phyloP scores from a whole-genome alignment of 2,888 invertebrate species.

The Amphipyra tragopoginis region DNA sequence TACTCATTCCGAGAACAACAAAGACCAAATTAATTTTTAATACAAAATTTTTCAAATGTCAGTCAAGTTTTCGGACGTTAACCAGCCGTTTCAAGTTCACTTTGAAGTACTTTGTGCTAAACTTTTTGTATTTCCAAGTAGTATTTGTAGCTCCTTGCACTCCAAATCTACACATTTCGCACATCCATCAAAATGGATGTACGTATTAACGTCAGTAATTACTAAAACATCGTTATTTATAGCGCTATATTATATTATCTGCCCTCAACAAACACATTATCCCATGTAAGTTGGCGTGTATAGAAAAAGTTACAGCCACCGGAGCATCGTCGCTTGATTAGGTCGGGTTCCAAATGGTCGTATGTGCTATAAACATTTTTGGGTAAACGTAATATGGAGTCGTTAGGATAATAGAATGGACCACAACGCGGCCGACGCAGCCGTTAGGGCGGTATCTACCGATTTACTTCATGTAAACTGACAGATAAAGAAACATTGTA shows the following conservation, averaged over 20 bases:
- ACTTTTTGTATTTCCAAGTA: too few species aligned
- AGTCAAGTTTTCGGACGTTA: too few species aligned
- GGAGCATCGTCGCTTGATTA: conserved; percentile 82
- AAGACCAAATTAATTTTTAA: too few species aligned
- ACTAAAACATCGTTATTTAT: conserved; percentile 45
- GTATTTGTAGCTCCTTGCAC: too few species aligned
- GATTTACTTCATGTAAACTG: conserved; percentile 69
- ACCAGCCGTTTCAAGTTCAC: not conserved
- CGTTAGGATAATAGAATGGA: conserved; percentile 87
- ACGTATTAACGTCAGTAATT: conserved; percentile 41
- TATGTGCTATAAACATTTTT: conserved; percentile 84
- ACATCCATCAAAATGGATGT: conserved; percentile 20
- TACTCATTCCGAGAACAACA: too few species aligned
- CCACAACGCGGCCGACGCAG: conserved; percentile 63
- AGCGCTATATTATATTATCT: conserved; percentile 55
- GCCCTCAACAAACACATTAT: conserved; percentile 58
- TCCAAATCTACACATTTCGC: not conserved
- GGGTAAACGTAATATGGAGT: conserved; percentile 87
- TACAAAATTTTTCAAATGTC: too few species aligned
- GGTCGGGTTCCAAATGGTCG: conserved; percentile 77
- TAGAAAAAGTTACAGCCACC: conserved; percentile 65
- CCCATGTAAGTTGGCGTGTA: conserved; percentile 57
- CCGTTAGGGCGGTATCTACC: conserved; percentile 56
- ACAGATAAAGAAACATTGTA: conserved; percentile 65
- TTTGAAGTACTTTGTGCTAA: too few species aligned